These are phyloP conservation scores for Drosophila ustulata DNA, from an alignment of 2,888 invertebrate species.

Conservation along the genomic window DNA sequence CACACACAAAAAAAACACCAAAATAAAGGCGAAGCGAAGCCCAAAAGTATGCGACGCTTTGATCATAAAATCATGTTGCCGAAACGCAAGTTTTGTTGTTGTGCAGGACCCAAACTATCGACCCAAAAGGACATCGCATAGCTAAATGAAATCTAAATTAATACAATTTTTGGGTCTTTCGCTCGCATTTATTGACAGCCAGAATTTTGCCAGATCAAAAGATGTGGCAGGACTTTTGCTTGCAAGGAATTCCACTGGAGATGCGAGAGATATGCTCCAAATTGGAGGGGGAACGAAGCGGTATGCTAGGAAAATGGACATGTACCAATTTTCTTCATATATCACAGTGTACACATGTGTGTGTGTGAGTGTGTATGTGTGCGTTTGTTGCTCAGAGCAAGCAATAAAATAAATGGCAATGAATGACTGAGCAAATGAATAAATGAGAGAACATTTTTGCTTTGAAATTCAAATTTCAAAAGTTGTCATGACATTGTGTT, in stretches of 20 bases:
- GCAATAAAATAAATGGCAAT: constrained; percentile 82
- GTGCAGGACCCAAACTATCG: constrained; percentile 51
- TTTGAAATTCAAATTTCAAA: constrained; percentile 82
- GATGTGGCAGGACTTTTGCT: constrained; percentile 62
- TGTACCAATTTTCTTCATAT: constrained; percentile 56
- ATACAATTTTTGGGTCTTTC: constrained; percentile 72
- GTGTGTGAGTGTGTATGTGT: constrained; percentile 21
- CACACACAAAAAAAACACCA: background rate
- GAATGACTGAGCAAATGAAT: constrained; percentile 80
- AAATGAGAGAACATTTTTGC: constrained; percentile 80
- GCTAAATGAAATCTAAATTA: constrained; percentile 77
- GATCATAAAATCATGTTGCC: constrained; percentile 56
- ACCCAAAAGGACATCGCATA: constrained; percentile 48
- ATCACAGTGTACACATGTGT: constrained; percentile 3
- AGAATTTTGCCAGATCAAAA: constrained; percentile 63
- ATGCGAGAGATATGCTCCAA: background rate
- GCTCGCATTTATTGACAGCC: constrained; percentile 68
- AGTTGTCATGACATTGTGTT: constrained; percentile 82
- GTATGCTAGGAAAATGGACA: constrained; percentile 49
- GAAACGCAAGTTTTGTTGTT: constrained; percentile 23
- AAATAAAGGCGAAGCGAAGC: constrained; percentile 16
- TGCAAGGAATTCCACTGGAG: constrained; percentile 55
- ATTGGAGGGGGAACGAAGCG: background rate
- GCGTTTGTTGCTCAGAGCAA: constrained; percentile 39
- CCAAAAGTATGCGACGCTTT: constrained; percentile 56